Percentiles rank a stretch among this genome's conserved stretches.
Conservation (phyloP, 2,888 invertebrate species). For the Cabera pusaria region DNA sequence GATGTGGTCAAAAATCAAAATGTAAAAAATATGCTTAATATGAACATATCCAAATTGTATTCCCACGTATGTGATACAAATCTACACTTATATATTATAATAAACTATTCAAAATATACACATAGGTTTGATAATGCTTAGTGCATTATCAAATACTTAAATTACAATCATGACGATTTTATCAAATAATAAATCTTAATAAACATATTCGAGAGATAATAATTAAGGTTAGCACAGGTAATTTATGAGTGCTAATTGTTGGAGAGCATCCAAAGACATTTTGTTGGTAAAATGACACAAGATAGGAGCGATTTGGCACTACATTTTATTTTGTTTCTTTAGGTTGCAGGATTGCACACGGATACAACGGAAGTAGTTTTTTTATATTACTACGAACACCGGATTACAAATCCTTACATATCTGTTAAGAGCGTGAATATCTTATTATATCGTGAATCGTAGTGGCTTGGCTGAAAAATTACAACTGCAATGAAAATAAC, state of each 20-base stretch:
- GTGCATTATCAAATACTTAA: too few species aligned
- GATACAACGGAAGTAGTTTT: slow-evolving; percentile 39
- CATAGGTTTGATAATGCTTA: too few species aligned
- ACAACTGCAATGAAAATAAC: slow-evolving; percentile 14
- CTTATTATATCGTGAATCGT: too few species aligned
- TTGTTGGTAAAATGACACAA: slow-evolving; percentile 52
- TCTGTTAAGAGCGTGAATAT: background rate
- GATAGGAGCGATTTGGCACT: slow-evolving; percentile 49
- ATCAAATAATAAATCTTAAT: slow-evolving; percentile 13
- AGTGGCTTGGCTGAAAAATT: too few species aligned
- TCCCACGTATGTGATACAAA: too few species aligned
- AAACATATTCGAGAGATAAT: slow-evolving; percentile 26
- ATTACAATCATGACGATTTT: slow-evolving; percentile 5
- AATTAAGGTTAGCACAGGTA: slow-evolving; percentile 43
- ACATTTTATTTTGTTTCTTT: slow-evolving; percentile 41
- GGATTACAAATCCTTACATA: background rate
- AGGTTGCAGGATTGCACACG: slow-evolving; percentile 34
- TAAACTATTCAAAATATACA: too few species aligned
- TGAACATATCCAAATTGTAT: too few species aligned
- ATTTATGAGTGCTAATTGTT: slow-evolving; percentile 45
- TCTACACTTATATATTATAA: too few species aligned
- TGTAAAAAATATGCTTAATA: too few species aligned
- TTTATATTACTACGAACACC: slow-evolving; percentile 39
- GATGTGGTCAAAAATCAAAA: too few species aligned
- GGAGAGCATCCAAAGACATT: slow-evolving; percentile 48